Conservation (phyloP, 92 coral and sea anemone genomes). For the Micromussa lordhowensis region DNA sequence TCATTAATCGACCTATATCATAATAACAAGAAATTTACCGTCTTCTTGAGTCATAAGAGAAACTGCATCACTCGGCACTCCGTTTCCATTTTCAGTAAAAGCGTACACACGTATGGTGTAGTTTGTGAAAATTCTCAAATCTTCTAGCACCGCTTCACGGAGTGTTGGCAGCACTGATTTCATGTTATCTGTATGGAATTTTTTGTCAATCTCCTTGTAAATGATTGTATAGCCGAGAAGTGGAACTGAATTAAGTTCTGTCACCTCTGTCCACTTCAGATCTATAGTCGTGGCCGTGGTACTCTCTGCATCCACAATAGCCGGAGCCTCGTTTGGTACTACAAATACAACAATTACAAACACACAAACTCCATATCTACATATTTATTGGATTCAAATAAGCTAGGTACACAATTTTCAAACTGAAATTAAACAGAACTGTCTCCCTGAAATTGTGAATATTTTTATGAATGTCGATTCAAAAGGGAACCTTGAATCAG, state of each 20-base stretch:
- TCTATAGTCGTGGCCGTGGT: background rate
- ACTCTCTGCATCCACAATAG: background rate
- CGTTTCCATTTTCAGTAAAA: slow-evolving; percentile 63
- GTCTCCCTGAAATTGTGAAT: too few relatives aligned
- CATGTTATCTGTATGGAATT: background rate
- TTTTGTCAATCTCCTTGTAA: slow-evolving; percentile 3
- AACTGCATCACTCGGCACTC: slow-evolving; percentile 39
- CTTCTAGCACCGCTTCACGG: slow-evolving; percentile 11
- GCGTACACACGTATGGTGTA: slow-evolving; percentile 64
- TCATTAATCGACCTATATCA: too few relatives aligned
- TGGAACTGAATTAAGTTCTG: background rate
- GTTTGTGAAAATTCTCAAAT: slow-evolving; percentile 49
- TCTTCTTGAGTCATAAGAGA: slow-evolving; percentile 61
- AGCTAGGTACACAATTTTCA: too few relatives aligned
- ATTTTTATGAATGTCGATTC: too few relatives aligned
- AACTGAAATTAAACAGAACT: too few relatives aligned
- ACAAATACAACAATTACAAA: background rate
- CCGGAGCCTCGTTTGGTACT: slow-evolving; percentile 32
- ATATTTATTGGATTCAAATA: too few relatives aligned
- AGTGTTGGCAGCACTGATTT: slow-evolving; percentile 20
- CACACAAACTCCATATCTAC: background rate
- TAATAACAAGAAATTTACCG: slow-evolving; percentile 35
- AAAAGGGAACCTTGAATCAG: too few relatives aligned
- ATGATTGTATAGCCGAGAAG: slow-evolving; percentile 21
- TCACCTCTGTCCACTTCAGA: slow-evolving; percentile 14